These are phyloP conservation scores for Poecilia velifera DNA, from an alignment of 2,797 vertebrate genomes.

Conservation along the genomic window DNA sequence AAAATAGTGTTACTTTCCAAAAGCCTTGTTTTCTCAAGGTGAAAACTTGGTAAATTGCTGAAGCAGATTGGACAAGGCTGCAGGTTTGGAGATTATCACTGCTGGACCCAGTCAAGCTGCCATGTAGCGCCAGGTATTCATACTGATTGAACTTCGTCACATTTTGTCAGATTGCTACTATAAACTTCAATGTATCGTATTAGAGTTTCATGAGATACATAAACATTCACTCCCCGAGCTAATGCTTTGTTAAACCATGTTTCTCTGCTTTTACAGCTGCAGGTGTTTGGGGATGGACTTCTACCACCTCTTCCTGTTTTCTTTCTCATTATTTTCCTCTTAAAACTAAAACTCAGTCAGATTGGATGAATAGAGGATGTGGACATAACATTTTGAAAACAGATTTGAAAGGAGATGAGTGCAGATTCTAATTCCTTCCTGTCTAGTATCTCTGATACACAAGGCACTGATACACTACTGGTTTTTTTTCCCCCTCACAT, in stretches of 20 bases:
- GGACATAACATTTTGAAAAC: background rate
- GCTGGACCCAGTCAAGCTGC: constrained; percentile 2
- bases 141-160: background rate
- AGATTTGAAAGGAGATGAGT: background rate
- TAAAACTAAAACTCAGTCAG: background rate
- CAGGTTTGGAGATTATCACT: constrained; percentile 5
- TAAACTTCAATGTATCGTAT: background rate
- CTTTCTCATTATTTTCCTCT: background rate
- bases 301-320: background rate
- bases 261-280: background rate
- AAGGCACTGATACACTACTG: no score
- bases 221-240: background rate
- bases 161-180: background rate
- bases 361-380: background rate
- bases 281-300: background rate
- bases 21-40: constrained; percentile 9
- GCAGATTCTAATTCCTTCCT: no score
- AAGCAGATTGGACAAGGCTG: constrained; percentile 17
- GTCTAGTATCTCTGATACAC: no score
- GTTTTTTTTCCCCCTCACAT: no score
- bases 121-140: background rate
- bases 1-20: background rate
- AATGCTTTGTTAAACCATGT: background rate
- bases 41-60: constrained; percentile 14
- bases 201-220: background rate